Evolutionary conservation across 2,113 vertebrate genomes (phyloP).

Genomic region (Syngnathus scovelli): DNA sequence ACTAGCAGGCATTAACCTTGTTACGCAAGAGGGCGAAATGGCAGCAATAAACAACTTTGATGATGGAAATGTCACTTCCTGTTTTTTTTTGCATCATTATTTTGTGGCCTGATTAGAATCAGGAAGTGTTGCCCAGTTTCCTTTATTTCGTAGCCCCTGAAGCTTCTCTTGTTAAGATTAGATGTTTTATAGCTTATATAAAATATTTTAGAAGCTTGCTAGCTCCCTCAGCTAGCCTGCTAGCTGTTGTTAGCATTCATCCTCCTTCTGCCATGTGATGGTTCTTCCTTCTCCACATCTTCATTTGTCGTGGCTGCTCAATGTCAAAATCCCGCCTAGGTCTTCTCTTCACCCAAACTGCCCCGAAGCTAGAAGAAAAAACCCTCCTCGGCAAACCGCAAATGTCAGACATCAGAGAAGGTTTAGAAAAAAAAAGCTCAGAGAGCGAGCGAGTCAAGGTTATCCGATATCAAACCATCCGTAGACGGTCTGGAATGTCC

Average conservation of each 20-base stretch:
- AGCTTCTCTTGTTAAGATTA: neutral
- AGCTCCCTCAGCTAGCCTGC: too few species aligned
- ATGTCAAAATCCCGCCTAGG: neutral
- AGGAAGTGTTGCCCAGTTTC: neutral
- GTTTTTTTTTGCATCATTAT: neutral
- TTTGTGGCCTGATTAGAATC: neutral
- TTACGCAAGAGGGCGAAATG: neutral
- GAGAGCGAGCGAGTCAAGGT: constrained; percentile 7
- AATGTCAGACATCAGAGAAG: constrained; percentile 19
- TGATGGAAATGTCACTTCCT: neutral
- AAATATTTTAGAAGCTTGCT: too few species aligned
- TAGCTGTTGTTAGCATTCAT: too few species aligned
- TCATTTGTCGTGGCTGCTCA: neutral
- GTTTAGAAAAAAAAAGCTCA: constrained; percentile 15
- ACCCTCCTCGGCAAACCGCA: neutral
- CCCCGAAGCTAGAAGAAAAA: neutral
- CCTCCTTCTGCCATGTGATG: too few species aligned
- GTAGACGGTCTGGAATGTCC: constrained; percentile 16
- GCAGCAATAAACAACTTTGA: neutral
- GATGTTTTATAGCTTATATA: neutral
- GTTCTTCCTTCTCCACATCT: too few species aligned
- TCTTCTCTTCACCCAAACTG: neutral
- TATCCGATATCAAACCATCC: constrained; percentile 37
- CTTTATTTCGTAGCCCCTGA: neutral
- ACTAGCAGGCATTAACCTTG: neutral